Base-by-base conservation (phyloP, 2,113 vertebrate genomes). In the Dipodomys stephensi region DNA sequence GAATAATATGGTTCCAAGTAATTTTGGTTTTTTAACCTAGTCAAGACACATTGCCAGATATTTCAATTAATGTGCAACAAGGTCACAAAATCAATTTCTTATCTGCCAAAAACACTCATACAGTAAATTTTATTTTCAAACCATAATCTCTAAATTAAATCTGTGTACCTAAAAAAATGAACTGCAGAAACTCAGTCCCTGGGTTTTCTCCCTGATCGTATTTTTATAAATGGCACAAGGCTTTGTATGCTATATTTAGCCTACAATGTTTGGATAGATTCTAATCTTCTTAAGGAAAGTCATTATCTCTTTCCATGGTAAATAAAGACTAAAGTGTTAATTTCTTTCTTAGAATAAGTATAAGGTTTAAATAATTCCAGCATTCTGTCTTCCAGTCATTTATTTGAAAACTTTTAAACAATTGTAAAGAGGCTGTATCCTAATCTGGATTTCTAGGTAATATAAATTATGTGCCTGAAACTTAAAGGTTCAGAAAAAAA, bases 91-190 rank as follows among this genome's bases (percentile, higher is more conserved):
- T 98, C 97, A 98, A 98, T 98, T 98, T 97, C 98, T 98, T 98
- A 98, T 98, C 98, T 25, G 90, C 19, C 23, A 93, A 98, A 98
- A 97, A 90, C 97, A 98, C 97, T 97, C 97, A 88, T 97, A 97
- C 95, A 97, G 96, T 97, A 98, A 97, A 98, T 98, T 98, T 98
- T 97, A 97, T 98, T 98, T 97, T 98, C 97, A 82, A 97, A 97
- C 93, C 93, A 97, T 97, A 98, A 98, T 98, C 97, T 98, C 96
- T 97, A 98, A 98, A 98, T 98, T 98, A 98, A 98, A 98, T 98
- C 98, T 98, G 94, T 97, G 97, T 98, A 96, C 96, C 96, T 97
- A 97, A 98, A 98, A 49, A 97, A 96, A 97, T 97, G 97, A 93
- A 91, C 96, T 88, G 89, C 81, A 97, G 96, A 97, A 97, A 73